Percentiles rank a stretch among this genome's conserved stretches.
Evolutionary conservation across 2,888 invertebrate species (phyloP).

Genomic region (Sepioteuthis lessoniana): DNA sequence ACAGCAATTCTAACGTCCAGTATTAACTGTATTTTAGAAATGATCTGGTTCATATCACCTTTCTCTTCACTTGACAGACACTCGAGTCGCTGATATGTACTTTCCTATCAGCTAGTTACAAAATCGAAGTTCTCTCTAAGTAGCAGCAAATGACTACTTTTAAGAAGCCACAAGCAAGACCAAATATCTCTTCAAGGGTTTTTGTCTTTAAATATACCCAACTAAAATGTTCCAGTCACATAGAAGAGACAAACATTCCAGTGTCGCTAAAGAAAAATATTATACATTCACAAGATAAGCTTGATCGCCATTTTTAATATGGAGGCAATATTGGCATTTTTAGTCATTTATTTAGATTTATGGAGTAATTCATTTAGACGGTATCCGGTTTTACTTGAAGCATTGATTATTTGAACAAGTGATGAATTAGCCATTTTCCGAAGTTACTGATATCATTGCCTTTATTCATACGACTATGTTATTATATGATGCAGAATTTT

Average conservation of each 20-base stretch:
- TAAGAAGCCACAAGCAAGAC: neutral
- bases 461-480: neutral
- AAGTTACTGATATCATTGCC: neutral
- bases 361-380: neutral
- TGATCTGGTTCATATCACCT: no score
- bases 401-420: neutral
- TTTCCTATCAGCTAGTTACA: neutral
- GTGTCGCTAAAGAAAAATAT: neutral
- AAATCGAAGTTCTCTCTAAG: neutral
- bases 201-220: neutral
- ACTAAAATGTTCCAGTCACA: neutral
- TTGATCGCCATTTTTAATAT: neutral
- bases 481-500: neutral
- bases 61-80: neutral
- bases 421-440: neutral
- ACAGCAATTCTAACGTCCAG: no score
- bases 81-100: neutral
- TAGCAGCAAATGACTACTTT: neutral
- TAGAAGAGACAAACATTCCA: neutral
- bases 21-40: no score
- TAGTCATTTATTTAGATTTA: neutral
- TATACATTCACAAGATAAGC: neutral
- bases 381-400: neutral
- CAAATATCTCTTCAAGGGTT: neutral
- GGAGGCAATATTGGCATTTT: neutral